A percentile compares a stretch with the other conserved stretches of the same genome.
Evolutionary conservation across 2,113 vertebrate species (phyloP).

Genomic region (Cinclus cinclus): DNA sequence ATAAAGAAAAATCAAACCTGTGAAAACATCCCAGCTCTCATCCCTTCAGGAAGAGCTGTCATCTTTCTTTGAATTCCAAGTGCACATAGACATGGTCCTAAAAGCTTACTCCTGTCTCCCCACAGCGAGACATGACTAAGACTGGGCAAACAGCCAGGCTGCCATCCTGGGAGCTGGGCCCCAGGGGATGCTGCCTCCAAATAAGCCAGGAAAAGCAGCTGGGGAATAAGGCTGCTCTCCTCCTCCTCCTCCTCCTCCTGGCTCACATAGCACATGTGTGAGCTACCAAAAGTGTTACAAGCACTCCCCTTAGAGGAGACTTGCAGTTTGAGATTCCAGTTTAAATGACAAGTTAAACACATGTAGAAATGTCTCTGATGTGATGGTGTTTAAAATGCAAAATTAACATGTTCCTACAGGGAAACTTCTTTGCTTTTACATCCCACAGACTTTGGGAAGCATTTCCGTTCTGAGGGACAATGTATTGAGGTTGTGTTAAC

Average conservation of each 20-base stretch:
- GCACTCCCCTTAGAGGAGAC: slow-evolving; percentile 53
- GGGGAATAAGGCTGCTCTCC: background rate
- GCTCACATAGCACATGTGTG: background rate
- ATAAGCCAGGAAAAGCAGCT: background rate
- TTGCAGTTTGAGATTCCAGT: background rate
- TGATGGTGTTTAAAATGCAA: background rate
- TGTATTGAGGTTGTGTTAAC: background rate
- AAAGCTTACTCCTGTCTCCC: background rate
- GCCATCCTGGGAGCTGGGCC: background rate
- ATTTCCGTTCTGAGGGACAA: background rate
- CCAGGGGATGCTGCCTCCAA: background rate
- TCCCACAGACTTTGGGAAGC: background rate
- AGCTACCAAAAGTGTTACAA: slow-evolving; percentile 15
- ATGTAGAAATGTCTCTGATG: background rate
- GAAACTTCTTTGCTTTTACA: background rate
- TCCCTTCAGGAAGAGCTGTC: background rate
- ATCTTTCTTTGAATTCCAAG: background rate
- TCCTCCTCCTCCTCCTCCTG: background rate
- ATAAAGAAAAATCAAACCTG: background rate
- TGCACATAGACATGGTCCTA: background rate
- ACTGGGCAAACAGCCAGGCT: background rate
- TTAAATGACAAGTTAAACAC: background rate
- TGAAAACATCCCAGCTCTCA: background rate
- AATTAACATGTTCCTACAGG: background rate
- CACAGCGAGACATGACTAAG: background rate